These are phyloP conservation scores for Gallinago stenura DNA, from an alignment of 2,797 vertebrate genomes.

Conservation along the genomic window DNA sequence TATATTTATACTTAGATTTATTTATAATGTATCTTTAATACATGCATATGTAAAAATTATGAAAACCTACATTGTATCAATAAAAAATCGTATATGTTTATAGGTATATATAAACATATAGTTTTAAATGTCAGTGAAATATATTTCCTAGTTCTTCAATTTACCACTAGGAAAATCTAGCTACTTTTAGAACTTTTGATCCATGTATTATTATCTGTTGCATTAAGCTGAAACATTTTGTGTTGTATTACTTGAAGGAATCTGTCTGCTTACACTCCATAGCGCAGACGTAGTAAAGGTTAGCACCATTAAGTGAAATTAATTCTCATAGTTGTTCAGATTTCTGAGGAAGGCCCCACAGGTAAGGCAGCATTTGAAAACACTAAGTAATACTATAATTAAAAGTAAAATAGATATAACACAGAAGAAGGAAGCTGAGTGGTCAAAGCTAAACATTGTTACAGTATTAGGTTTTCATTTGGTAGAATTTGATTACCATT, in stretches of 20 bases:
- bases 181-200: not conserved
- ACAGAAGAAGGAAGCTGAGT: not conserved
- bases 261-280: not conserved
- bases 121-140: not conserved
- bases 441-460: rapidly evolving
- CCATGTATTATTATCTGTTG: not conserved
- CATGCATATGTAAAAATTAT: not conserved
- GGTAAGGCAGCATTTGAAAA: not conserved
- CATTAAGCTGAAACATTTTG: not conserved
- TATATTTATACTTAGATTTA: not conserved
- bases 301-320: not conserved
- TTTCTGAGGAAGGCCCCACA: not conserved
- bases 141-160: not conserved
- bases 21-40: not conserved
- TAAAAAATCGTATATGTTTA: not conserved
- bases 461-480: not conserved
- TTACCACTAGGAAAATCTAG: not conserved
- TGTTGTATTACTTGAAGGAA: not conserved
- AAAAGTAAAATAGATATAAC: not conserved
- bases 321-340: not conserved
- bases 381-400: not conserved
- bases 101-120: not conserved
- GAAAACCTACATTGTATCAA: not conserved
- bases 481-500: not conserved
- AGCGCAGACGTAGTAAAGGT: not conserved